Conservation (phyloP, 2,113 vertebrate species). For the Odocoileus virginianus region DNA sequence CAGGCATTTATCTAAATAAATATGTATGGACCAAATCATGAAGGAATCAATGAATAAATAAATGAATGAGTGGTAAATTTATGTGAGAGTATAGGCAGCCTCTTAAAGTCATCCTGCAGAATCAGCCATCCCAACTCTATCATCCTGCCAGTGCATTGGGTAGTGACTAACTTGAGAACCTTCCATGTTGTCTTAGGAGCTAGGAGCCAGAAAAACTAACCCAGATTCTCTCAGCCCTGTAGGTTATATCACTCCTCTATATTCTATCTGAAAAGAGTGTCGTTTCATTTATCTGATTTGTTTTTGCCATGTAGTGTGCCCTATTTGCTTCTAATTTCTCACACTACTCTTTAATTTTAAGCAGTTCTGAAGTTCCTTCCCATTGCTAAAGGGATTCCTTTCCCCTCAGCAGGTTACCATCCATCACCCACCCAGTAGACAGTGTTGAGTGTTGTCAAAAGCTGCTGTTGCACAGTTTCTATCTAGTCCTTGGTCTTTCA, state of each 20-base stretch:
- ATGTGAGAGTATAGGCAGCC: not conserved
- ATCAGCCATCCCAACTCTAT: not conserved
- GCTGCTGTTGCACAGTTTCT: conserved; percentile 42
- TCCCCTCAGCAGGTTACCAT: conserved; percentile 38
- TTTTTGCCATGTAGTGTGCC: not conserved
- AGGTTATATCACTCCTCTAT: not conserved
- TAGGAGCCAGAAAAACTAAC: not conserved
- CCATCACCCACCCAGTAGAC: conserved; percentile 45
- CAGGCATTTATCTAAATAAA: not conserved
- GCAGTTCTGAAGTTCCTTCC: conserved; percentile 2
- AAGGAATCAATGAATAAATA: not conserved
- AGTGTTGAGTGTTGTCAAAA: conserved; percentile 68
- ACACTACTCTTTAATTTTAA: conserved; percentile 41
- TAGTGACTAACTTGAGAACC: not conserved
- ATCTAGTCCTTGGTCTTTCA: conserved; percentile 52
- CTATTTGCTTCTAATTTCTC: not conserved
- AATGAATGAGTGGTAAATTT: not conserved
- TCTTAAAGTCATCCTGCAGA: not conserved
- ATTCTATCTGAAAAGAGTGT: not conserved
- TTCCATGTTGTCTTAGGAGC: not conserved
- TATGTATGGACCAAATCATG: not conserved
- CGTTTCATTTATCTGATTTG: not conserved
- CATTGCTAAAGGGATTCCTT: not conserved
- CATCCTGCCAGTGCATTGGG: not conserved
- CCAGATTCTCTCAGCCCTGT: not conserved